A percentile compares a stretch with the other conserved stretches of the same genome.
Conservation (phyloP, 2,113 vertebrate species). For the Pardalotus punctatus region DNA sequence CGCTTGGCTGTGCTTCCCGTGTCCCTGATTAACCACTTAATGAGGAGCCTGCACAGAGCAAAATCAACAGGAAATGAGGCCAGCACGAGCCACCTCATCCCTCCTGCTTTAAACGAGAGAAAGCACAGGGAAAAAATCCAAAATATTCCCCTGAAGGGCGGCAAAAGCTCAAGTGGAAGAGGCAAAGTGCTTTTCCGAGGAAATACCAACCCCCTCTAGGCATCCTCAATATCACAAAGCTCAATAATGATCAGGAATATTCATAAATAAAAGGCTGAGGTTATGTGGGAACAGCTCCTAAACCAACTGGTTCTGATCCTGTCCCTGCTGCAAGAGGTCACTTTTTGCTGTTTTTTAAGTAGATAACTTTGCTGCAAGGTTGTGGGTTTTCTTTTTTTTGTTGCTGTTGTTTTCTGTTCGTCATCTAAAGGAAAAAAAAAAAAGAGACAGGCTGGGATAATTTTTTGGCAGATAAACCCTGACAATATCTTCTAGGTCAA, state of each 20-base stretch:
- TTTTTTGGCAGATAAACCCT: background rate
- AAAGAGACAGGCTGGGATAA: background rate
- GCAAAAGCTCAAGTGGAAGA: background rate
- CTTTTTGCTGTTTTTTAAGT: background rate
- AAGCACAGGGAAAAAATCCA: background rate
- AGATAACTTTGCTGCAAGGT: background rate
- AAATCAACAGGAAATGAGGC: background rate
- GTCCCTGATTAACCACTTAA: slow-evolving; percentile 11
- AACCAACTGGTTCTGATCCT: background rate
- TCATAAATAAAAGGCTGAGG: background rate
- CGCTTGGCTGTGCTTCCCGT: background rate
- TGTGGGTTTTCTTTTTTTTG: background rate
- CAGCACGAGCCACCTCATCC: background rate
- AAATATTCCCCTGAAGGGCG: background rate
- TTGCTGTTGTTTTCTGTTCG: background rate
- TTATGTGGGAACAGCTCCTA: background rate
- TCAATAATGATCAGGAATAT: background rate
- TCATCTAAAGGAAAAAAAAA: background rate
- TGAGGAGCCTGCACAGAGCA: background rate
- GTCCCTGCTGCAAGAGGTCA: background rate
- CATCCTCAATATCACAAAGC: background rate
- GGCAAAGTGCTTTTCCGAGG: background rate
- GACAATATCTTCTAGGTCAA: background rate
- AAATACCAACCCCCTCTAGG: background rate
- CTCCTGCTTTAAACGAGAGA: background rate